Evolutionary conservation across 2,113 vertebrate genomes (phyloP), one percentile per base, ranked within the genome.

Genomic region (Apodemus speciosus): DNA sequence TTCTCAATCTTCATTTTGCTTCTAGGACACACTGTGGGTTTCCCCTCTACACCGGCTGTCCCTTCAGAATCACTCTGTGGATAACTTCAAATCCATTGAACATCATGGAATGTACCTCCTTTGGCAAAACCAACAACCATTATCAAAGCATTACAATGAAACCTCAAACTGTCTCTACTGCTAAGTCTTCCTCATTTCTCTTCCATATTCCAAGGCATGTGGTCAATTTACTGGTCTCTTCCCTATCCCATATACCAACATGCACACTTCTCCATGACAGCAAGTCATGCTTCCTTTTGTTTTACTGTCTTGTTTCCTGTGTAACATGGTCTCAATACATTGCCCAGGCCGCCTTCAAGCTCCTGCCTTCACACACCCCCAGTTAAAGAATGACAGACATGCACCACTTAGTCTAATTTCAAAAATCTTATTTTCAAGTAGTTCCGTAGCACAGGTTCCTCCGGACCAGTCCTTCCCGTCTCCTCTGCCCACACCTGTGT

Each of bases 1-100:
- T 51, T 92, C 51, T 53, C 68, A 75, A 71, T 90, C 79, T 89
- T 58, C n/a, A 87, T 18, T 68, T 94, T 71, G 35, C 40, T 88
- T 72, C 30, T 93, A 89, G 73, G 49, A 21, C 35, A 75, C 27
- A 56, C 6, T 46, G 38, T 53, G 32, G 49, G 27, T 25, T 88
- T 77, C 69, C 51, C 73, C 35, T 80, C 49, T 77, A 93, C 38
- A 76, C 66, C 43, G 51, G 53, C 79, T 53, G 60, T 32, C 81
- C 72, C 53, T 85, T n/a, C 60, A 64, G 1, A 89, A 56, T 58
- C 21, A 76, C 62, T 53, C 58, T 53, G 68, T 38, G 51, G 27
- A n/a, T 83, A 43, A 92, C 27, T 77, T 79, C 89, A 90, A 53
- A 92, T 25, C 35, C 1, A 89, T 6, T 30, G 77, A 93, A 93